Evolutionary conservation across 2,888 invertebrate genomes (phyloP).

Genomic region (Anticlea derivata): DNA sequence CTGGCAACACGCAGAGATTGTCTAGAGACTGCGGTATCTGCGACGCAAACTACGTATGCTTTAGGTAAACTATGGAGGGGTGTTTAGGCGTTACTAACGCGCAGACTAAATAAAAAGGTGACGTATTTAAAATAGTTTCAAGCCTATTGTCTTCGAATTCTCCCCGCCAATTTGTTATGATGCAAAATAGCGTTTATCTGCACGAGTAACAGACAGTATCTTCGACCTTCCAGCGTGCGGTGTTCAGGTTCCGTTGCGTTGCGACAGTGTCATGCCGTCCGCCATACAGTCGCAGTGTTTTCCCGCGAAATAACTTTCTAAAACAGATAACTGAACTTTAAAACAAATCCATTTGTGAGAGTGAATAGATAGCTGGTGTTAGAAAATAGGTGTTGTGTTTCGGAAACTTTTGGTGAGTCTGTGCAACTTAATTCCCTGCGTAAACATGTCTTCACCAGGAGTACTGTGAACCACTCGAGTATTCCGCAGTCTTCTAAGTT

Average conservation of each 20-base stretch:
- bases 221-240: conserved; percentile 23
- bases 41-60: too few species aligned
- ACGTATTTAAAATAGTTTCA: conserved; percentile 10
- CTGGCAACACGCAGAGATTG: too few species aligned
- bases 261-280: conserved; percentile 44
- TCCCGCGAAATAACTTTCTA: conserved; percentile 35
- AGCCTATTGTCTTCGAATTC: conserved; percentile 24
- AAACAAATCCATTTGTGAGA: not conserved
- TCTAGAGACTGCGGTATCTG: too few species aligned
- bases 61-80: too few species aligned
- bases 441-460: too few species aligned
- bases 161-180: conserved; percentile 32
- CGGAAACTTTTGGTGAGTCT: too few species aligned
- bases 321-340: not conserved
- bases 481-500: too few species aligned
- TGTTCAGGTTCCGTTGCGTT: not conserved
- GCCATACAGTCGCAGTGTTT: conserved; percentile 48
- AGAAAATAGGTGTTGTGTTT: too few species aligned
- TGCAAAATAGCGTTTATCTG: conserved; percentile 34
- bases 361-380: not conserved
- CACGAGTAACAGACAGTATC: conserved; percentile 7
- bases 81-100: too few species aligned
- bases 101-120: too few species aligned
- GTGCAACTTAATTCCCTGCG: too few species aligned
- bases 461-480: too few species aligned